Evolutionary conservation across 2,113 vertebrate species (phyloP).

Genomic region (Coreoperca whiteheadi): DNA sequence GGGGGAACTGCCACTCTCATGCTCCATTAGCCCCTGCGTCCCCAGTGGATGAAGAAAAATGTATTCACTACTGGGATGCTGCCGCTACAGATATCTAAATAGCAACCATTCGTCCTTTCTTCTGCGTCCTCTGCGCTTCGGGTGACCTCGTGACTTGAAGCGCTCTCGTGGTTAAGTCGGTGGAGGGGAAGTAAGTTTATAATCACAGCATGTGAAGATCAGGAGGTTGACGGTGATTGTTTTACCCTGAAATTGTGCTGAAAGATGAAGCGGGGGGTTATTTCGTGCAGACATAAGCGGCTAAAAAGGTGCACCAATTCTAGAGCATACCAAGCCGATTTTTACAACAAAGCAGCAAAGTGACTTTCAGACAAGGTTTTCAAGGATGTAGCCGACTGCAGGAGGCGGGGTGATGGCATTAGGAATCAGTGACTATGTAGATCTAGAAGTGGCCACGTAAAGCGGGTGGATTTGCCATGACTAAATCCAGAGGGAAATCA

Average conservation of each 20-base stretch:
- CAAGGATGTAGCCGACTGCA: slow-evolving; percentile 5
- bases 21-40: slow-evolving; percentile 77
- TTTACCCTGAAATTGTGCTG: slow-evolving; percentile 28
- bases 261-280: slow-evolving; percentile 17
- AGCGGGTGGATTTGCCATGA: slow-evolving; percentile 38
- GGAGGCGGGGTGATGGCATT: slow-evolving; percentile 7
- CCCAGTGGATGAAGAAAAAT: slow-evolving; percentile 80
- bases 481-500: slow-evolving; percentile 75
- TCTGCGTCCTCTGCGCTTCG: background rate
- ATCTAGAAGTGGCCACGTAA: slow-evolving; percentile 31
- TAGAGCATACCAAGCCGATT: background rate
- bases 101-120: slow-evolving; percentile 54
- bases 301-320: background rate
- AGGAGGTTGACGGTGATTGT: slow-evolving; percentile 37
- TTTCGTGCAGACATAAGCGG: slow-evolving; percentile 14
- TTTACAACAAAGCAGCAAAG: slow-evolving; percentile 1
- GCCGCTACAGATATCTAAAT: slow-evolving; percentile 67
- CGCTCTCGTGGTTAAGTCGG: slow-evolving; percentile 18
- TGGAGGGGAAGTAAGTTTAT: slow-evolving; percentile 50
- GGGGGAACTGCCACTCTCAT: slow-evolving; percentile 76
- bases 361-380: slow-evolving; percentile 41
- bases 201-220: slow-evolving; percentile 47
- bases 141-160: slow-evolving; percentile 47
- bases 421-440: slow-evolving; percentile 38
- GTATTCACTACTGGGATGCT: slow-evolving; percentile 60